Evolutionary conservation across 2,888 invertebrate species (phyloP), one percentile per base, ranked within the genome.

Genomic region (Chloromyia formosa): DNA sequence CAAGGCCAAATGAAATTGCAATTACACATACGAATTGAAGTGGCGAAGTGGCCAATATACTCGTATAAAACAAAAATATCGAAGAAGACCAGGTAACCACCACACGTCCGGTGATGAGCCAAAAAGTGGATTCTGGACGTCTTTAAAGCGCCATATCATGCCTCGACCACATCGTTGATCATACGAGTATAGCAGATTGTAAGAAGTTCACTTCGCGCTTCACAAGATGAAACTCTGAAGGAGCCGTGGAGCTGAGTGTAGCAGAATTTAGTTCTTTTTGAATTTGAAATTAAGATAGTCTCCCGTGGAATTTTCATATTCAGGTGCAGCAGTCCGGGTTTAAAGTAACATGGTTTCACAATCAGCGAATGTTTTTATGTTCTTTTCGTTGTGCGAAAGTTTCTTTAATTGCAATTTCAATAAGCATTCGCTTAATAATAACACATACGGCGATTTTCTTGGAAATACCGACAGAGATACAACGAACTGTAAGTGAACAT

Each of bases 1-100:
- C 76, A 76, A 76, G 76, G 76, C 74, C 76, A 76, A 71, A 54
- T 53, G 54, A 64, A 58, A 53, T 73, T 76, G 76, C 76, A 76
- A 76, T 76, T 76, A 76, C 71, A 74, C 20, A 49, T 40, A 69
- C 71, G 73, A 76, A 76, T 76, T 76, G 76, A 76, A 76, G 66
- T 56, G 22, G 72, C 53, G 53, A 62, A 71, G 71, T 73, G 60
- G 56, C 73, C 73, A 53, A 60, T 45, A 75, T n/a, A n/a, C n/a
- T n/a, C n/a, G n/a, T n/a, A n/a, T 71, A 75, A 74, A 69, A 35
- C 27, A 35, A 35, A 35, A 35, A 35, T 35, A 7, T 35, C 27
- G 27, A 35, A 54, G 68, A 62, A 18, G 61, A 22, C 27, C 56
- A 64, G 23, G 64, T 27, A 61, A 60, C 73, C 45, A 35, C 7